Base-by-base conservation (phyloP, 2,113 vertebrate genomes). In the Pomatorhinus ruficollis region DNA sequence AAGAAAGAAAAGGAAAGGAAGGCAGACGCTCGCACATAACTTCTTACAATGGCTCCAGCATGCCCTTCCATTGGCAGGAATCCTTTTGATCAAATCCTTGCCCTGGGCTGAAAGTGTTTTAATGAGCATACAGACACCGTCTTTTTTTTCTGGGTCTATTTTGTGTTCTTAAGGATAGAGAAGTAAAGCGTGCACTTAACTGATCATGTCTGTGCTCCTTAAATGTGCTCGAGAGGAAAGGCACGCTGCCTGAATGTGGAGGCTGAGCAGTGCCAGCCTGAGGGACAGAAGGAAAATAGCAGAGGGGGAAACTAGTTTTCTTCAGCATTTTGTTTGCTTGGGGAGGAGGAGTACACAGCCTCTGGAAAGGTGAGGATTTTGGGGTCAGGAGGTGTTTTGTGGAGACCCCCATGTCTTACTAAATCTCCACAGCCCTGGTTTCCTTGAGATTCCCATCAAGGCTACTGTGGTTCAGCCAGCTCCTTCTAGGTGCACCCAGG, bases 81-180 rank as follows among this genome's bases (percentile, higher is more conserved):
- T 97, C 92, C 96, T 95, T 91, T 94, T 96, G 95, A 98, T 98
- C 97, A 98, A 98, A 98, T 97, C 83, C 94, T 95, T 79, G 63
- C 96, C 96, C 96, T 97, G 59, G 74, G 90, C 96, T 96, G 96
- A 92, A 94, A 95, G 95, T 3, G 65, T 95, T 97, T 97, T 97
- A 97, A 97, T 97, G 96, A 97, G 96, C 86, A 76, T 82, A 97
- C 95, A 96, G 95, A 78, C 92, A 85, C 88, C 1, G 33, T 94
- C 95, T 96, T 77, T 90, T 85, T 95, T 97, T 96, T 75, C 95
- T 44, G 71, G 82, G 93, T 94, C 93, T 94, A 59, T 94, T 96
- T 96, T 66, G 91, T 53, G 91, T 97, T 97, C 97, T 98, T 97
- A 97, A 97, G 94, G 96, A 96, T 53, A 95, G 83, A 78, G 78